Percentiles rank a stretch among this genome's conserved stretches.
Conservation (phyloP, 2,113 vertebrate genomes). For the Gallinago undulata region DNA sequence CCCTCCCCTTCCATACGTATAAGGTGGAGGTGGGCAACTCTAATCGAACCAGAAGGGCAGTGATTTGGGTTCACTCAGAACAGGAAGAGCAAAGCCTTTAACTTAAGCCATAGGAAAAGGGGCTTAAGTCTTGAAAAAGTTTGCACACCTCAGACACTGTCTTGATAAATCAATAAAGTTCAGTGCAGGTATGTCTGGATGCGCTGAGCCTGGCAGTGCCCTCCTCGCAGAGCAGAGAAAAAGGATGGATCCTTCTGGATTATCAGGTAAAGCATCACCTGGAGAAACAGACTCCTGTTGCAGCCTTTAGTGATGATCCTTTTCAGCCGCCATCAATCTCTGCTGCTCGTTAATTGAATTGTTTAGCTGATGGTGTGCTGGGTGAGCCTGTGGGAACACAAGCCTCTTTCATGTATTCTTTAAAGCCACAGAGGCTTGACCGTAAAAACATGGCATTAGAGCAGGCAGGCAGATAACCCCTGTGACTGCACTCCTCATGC, state of each 20-base stretch:
- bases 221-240: accelerated
- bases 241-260: neutral
- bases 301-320: neutral
- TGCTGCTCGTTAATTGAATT: neutral
- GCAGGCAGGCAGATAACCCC: neutral
- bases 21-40: neutral
- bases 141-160: neutral
- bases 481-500: neutral
- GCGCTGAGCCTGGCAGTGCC: neutral
- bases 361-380: neutral
- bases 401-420: neutral
- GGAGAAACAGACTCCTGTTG: neutral
- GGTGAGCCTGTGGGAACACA: neutral
- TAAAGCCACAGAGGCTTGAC: neutral
- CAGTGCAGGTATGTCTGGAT: neutral
- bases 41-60: neutral
- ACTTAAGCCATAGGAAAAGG: neutral
- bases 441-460: neutral
- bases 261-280: neutral
- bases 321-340: neutral
- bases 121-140: neutral
- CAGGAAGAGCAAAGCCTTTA: neutral
- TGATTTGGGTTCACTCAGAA: accelerated
- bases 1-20: neutral
- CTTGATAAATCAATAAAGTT: neutral